Base-by-base conservation (phyloP, 2,888 invertebrate species). In the Phalangium opilio region DNA sequence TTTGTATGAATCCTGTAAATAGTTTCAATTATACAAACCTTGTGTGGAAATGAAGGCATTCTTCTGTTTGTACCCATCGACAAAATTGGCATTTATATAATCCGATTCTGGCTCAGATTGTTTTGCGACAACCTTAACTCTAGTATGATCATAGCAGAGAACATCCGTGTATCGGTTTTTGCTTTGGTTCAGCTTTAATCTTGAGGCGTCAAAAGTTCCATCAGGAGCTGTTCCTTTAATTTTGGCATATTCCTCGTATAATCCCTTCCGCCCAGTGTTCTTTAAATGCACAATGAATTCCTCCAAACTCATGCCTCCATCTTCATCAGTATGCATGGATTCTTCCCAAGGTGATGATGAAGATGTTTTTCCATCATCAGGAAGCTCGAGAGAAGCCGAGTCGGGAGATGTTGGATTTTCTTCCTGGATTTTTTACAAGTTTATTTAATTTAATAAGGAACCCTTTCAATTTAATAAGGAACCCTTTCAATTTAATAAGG, bases 41-140 rank as follows among this genome's bases (percentile, higher is more conserved):
- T 96, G 95, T 59, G 95, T 93, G 62, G 86, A 91, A 63, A 96
- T 95, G 70, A 90, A 96, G 46, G 93, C 93, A 70, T 89, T 89
- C 66, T 87, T 87, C 70, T 93, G 93, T 67, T 89, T 87, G 70
- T 93, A 95, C 15, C 95, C 95, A 70, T 95, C 93, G 45, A 95
- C 93, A 69, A 83, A 95, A 73, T 95, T 95, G 48, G 93, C 95
- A 71, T 96, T 91, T 66, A 95, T 91, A 65, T 95, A 95, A 70
- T 93, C 93, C 19, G 62, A 58, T 43, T 81, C 78, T 55, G 79
- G 74, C 27, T 62, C 62, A 62, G 83, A 83, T 57, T 77, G 78
- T 61, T 83, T 79, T n/a, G 48, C 20, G 43, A 43, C 50, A 51
- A 95, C 73, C 56, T 82, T 75, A 53, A 96, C 93, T 60, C 95